These are phyloP conservation scores for Agapornis canus DNA, from an alignment of 2,797 vertebrate genomes.

Conservation along the genomic window DNA sequence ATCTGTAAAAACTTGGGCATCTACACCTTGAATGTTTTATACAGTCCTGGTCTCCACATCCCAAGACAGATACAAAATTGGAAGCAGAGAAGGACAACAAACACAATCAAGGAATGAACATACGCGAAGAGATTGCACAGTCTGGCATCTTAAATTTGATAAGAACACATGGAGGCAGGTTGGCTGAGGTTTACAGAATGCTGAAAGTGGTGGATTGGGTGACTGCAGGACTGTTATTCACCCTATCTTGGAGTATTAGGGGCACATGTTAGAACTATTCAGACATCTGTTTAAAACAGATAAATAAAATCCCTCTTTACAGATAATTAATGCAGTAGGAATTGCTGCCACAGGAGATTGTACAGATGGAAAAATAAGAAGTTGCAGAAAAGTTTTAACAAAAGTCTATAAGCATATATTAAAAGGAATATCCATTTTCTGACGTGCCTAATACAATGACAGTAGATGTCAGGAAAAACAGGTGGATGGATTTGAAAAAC, in stretches of 20 bases:
- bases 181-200: neutral
- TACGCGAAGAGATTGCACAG: neutral
- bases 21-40: neutral
- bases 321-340: neutral
- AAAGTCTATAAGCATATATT: neutral
- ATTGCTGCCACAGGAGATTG: neutral
- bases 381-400: neutral
- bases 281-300: neutral
- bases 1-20: neutral
- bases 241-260: neutral
- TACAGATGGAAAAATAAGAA: neutral
- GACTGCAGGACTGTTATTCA: neutral
- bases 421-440: neutral
- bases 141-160: neutral
- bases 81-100: neutral
- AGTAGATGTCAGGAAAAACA: neutral
- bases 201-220: neutral
- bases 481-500: neutral
- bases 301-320: neutral
- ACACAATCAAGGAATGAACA: neutral
- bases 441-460: rapidly evolving
- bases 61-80: neutral
- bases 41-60: neutral
- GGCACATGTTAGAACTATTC: neutral
- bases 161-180: neutral